Conservation (phyloP, 2,888 invertebrate species). For the Myathropa florea region DNA sequence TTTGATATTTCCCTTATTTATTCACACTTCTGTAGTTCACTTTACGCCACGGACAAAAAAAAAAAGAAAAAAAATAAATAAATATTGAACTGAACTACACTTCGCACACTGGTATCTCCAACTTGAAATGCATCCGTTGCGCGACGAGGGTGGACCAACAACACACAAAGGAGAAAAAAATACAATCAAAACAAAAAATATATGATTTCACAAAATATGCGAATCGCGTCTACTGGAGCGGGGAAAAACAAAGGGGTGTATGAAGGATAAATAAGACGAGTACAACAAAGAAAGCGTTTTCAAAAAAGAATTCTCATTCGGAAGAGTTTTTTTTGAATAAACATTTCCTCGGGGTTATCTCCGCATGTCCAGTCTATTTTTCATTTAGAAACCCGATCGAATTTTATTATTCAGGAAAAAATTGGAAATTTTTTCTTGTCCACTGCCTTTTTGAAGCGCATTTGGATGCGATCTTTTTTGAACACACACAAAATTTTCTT, state of each 20-base stretch:
- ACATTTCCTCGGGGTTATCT: constrained; percentile 27
- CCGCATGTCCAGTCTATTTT: constrained; percentile 24
- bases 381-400: not conserved
- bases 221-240: constrained; percentile 26
- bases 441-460: constrained; percentile 8
- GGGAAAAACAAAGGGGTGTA: not conserved
- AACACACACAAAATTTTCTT: not conserved
- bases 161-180: not conserved
- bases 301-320: constrained; percentile 47
- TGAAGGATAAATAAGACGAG: constrained; percentile 20
- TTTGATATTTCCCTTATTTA: constrained; percentile 5
- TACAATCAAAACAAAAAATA: constrained; percentile 41
- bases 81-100: not conserved
- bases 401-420: not conserved
- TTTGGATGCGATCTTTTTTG: not conserved
- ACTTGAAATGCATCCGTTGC: constrained; percentile 11
- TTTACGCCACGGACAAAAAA: not conserved
- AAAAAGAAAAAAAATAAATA: not conserved
- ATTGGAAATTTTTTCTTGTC: not conserved
- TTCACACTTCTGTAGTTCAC: constrained; percentile 31
- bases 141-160: constrained; percentile 32
- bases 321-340: constrained; percentile 12
- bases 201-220: constrained; percentile 10
- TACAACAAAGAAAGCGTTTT: constrained; percentile 61
- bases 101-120: not conserved